Conservation (phyloP, 1,140 invertebrate genomes). For the Orius insidiosus region DNA sequence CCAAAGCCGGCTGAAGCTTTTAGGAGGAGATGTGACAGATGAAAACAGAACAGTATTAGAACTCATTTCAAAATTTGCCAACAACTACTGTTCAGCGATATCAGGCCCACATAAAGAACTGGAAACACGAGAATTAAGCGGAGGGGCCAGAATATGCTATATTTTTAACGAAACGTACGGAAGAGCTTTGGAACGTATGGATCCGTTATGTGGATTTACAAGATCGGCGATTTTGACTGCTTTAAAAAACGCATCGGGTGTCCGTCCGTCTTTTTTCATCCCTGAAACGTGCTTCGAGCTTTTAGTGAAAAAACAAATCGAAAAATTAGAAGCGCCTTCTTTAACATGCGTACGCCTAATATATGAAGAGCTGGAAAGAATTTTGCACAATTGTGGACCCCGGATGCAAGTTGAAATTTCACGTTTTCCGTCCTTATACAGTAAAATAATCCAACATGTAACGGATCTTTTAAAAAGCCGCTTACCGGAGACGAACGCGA, state of each 20-base stretch:
- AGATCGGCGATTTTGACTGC: slow-evolving; percentile 48
- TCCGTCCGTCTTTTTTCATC: slow-evolving; percentile 50
- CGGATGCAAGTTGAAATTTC: slow-evolving; percentile 36
- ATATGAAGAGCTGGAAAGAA: slow-evolving; percentile 55
- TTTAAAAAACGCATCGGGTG: slow-evolving; percentile 52
- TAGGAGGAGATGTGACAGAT: slow-evolving; percentile 45
- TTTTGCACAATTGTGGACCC: slow-evolving; percentile 50
- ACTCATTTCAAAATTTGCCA: slow-evolving; percentile 53
- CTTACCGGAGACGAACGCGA: slow-evolving; percentile 43
- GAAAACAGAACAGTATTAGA: slow-evolving; percentile 45
- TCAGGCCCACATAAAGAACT: slow-evolving; percentile 49
- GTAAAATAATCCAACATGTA: slow-evolving; percentile 49
- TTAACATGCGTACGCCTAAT: slow-evolving; percentile 51
- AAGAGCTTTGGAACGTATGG: slow-evolving; percentile 37
- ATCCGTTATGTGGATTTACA: slow-evolving; percentile 42
- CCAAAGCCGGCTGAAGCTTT: slow-evolving; percentile 39
- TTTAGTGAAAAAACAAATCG: slow-evolving; percentile 52
- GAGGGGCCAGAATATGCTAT: slow-evolving; percentile 53
- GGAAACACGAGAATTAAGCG: slow-evolving; percentile 50
- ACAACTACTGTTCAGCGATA: slow-evolving; percentile 49
- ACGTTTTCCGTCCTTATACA: slow-evolving; percentile 49
- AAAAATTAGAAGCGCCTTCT: slow-evolving; percentile 48
- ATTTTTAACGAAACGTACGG: slow-evolving; percentile 59
- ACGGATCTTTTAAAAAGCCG: slow-evolving; percentile 39
- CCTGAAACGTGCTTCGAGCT: slow-evolving; percentile 56